phyloP scores from a whole-genome alignment of 2,888 invertebrate genomes.

The Sesamia inferens region DNA sequence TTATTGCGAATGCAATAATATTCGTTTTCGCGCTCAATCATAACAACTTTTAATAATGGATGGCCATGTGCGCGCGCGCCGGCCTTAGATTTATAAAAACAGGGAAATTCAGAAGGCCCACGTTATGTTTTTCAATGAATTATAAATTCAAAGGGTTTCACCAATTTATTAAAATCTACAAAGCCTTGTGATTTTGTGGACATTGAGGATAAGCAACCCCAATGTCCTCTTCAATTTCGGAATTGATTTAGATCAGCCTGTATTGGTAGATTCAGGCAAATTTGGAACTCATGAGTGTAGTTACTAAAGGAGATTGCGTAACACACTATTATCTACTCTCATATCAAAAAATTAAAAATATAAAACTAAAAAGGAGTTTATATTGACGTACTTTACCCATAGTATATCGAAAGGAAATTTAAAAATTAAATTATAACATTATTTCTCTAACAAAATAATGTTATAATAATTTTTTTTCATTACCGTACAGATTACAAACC shows the following conservation, averaged over 20 bases:
- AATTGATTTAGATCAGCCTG: too few species aligned
- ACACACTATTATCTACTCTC: too few species aligned
- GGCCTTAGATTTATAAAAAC: background rate
- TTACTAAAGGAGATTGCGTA: too few species aligned
- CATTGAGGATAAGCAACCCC: background rate
- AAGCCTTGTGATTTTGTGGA: background rate
- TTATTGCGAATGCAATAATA: conserved; percentile 44
- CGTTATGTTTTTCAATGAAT: background rate
- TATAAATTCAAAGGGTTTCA: background rate
- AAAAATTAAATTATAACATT: too few species aligned
- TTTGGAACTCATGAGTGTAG: background rate
- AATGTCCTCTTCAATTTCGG: background rate
- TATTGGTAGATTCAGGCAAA: background rate
- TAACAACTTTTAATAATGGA: conserved; percentile 51
- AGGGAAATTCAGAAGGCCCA: conserved; percentile 21
- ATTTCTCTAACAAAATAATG: too few species aligned
- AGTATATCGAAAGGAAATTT: too few species aligned
- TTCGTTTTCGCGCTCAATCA: conserved; percentile 55
- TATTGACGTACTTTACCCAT: too few species aligned
- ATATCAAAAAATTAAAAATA: too few species aligned
- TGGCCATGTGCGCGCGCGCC: conserved; percentile 24
- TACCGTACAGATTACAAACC: too few species aligned
- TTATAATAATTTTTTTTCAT: too few species aligned
- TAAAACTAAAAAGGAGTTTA: too few species aligned
- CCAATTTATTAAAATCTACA: background rate